Conservation (phyloP, 2,113 vertebrate species). For the Balaeniceps rex region DNA sequence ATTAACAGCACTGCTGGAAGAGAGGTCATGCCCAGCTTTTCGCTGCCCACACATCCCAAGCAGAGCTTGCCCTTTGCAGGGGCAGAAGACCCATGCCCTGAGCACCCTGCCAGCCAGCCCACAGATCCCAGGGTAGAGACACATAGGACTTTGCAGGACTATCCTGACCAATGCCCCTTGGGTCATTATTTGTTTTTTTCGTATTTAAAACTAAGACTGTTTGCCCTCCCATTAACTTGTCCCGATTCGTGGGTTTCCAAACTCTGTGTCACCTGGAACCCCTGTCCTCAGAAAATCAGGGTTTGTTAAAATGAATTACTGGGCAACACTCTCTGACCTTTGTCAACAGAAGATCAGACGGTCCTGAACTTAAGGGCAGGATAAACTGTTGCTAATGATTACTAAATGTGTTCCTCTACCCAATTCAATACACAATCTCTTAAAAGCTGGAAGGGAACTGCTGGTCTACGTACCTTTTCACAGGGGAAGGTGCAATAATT, state of each 20-base stretch:
- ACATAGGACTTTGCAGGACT: background rate
- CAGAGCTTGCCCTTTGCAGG: background rate
- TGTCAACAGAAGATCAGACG: background rate
- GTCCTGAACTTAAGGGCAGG: background rate
- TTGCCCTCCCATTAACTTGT: background rate
- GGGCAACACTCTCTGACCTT: background rate
- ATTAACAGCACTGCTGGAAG: background rate
- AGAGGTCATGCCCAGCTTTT: background rate
- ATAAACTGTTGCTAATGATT: background rate
- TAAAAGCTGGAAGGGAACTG: background rate
- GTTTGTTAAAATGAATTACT: background rate
- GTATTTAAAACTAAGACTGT: background rate
- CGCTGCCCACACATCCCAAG: background rate
- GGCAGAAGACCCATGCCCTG: background rate
- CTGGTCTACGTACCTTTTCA: constrained; percentile 74
- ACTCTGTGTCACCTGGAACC: background rate
- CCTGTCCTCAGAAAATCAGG: background rate
- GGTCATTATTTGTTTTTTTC: background rate
- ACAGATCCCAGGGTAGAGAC: background rate
- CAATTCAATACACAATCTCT: background rate
- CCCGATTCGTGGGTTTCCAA: background rate
- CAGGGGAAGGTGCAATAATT: constrained; percentile 76
- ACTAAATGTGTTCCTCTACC: background rate
- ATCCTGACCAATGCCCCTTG: background rate
- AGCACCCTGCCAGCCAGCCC: background rate